Conservation (phyloP, 2,888 invertebrate genomes). For the Sialis fuliginosa region DNA sequence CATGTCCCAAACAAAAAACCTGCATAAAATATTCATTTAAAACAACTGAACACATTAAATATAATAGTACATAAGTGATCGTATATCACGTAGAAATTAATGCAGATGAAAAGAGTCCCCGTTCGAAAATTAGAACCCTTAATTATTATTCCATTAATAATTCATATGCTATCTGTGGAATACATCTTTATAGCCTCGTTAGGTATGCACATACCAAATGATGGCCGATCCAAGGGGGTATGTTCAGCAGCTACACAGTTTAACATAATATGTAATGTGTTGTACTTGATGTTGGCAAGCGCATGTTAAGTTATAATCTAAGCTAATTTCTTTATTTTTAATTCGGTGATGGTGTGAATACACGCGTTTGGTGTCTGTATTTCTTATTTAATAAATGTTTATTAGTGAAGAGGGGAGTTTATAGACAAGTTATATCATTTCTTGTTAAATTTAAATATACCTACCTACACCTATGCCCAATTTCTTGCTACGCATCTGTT, state of each 20-base stretch:
- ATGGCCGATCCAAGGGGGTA: background rate
- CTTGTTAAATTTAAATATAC: too few relatives aligned
- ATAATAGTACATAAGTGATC: background rate
- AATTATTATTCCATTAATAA: constrained; percentile 22
- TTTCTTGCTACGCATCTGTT: too few relatives aligned
- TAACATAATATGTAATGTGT: background rate
- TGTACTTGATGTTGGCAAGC: background rate
- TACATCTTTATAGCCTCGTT: constrained; percentile 25
- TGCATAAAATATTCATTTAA: too few relatives aligned
- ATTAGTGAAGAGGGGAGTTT: too few relatives aligned
- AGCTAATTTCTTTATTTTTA: too few relatives aligned
- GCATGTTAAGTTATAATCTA: background rate
- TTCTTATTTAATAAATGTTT: too few relatives aligned
- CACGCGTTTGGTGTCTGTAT: too few relatives aligned
- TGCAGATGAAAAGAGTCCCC: background rate
- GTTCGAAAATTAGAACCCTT: constrained; percentile 3
- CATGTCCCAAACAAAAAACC: too few relatives aligned
- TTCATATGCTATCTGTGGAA: constrained; percentile 24
- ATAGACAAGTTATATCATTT: too few relatives aligned
- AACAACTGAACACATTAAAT: background rate
- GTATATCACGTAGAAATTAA: background rate
- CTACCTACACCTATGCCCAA: too few relatives aligned
- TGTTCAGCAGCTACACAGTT: background rate
- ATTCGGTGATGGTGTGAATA: too few relatives aligned
- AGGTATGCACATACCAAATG: constrained; percentile 21